These are phyloP conservation scores for Bombus affinis DNA, from an alignment of 1,140 invertebrate genomes.

Conservation along the genomic window DNA sequence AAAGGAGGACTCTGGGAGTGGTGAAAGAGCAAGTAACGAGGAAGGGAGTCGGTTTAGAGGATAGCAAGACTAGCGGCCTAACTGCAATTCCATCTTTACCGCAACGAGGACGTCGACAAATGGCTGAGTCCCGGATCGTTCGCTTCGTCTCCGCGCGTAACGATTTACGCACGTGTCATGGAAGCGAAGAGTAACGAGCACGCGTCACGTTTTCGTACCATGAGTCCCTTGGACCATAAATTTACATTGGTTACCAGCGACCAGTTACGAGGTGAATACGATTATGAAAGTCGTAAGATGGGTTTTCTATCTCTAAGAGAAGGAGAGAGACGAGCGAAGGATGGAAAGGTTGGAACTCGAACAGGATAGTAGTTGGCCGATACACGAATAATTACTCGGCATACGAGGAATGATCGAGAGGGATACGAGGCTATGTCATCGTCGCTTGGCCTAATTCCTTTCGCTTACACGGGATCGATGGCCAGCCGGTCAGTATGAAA, in stretches of 20 bases:
- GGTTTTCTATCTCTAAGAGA: neutral
- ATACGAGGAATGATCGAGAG: constrained; percentile 69
- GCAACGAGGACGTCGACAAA: constrained; percentile 45
- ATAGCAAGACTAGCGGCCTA: neutral
- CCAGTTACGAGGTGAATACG: neutral
- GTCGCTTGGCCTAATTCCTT: constrained; percentile 75
- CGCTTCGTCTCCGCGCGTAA: constrained; percentile 35
- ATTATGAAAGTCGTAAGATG: neutral
- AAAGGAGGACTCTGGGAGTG: neutral
- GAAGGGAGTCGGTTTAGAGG: no score
- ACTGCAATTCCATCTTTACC: constrained; percentile 45
- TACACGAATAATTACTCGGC: constrained; percentile 73
- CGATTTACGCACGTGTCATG: constrained; percentile 63
- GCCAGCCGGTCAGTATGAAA: constrained; percentile 50
- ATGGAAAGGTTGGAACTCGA: neutral
- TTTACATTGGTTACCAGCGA: neutral
- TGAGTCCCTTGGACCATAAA: neutral
- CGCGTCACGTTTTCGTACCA: constrained; percentile 44
- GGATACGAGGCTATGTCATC: constrained; percentile 72
- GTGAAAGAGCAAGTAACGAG: neutral
- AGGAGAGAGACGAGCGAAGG: neutral
- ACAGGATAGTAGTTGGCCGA: constrained; percentile 47
- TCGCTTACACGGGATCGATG: constrained; percentile 73
- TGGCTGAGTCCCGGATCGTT: constrained; percentile 5
- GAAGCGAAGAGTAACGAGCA: constrained; percentile 41